Evolutionary conservation across 1,140 invertebrate species (phyloP).

Genomic region (Drosophila ogumai): DNA sequence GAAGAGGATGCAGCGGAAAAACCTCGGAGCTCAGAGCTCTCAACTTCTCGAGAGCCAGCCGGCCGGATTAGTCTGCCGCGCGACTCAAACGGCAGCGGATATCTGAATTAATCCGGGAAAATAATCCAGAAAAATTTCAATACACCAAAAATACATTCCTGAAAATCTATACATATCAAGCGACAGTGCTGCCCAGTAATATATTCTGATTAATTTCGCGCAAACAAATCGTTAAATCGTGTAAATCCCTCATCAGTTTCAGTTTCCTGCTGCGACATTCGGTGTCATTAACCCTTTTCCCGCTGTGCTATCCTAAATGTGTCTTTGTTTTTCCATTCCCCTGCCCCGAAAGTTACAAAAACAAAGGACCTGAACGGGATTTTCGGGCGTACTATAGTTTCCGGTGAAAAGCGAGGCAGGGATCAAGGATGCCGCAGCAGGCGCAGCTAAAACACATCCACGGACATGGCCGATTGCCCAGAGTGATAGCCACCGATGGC

Average conservation of each 20-base stretch:
- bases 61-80: slow-evolving; percentile 74
- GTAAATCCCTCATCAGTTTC: slow-evolving; percentile 10
- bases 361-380: slow-evolving; percentile 18
- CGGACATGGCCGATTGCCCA: slow-evolving; percentile 61
- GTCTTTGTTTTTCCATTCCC: slow-evolving; percentile 22
- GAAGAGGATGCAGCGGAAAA: slow-evolving; percentile 39
- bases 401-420: not conserved
- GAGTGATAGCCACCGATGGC: slow-evolving; percentile 61
- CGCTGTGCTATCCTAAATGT: slow-evolving; percentile 19
- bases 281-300: slow-evolving; percentile 42
- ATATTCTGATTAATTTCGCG: slow-evolving; percentile 5
- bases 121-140: slow-evolving; percentile 6
- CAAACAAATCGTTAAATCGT: slow-evolving; percentile 10
- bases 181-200: not conserved
- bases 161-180: slow-evolving; percentile 33
- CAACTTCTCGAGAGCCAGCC: slow-evolving; percentile 52
- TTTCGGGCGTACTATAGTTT: slow-evolving; percentile 25
- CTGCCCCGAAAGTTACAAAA: slow-evolving; percentile 13
- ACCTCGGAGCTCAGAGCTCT: slow-evolving; percentile 27
- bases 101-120: slow-evolving; percentile 14
- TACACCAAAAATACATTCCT: slow-evolving; percentile 37
- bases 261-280: slow-evolving; percentile 13
- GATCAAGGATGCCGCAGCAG: slow-evolving; percentile 64
- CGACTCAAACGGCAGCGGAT: slow-evolving; percentile 67
- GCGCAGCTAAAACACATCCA: slow-evolving; percentile 63